Base-by-base conservation (phyloP, 37 sponge, comb jelly and placozoan species). In the Crambe crambe region DNA sequence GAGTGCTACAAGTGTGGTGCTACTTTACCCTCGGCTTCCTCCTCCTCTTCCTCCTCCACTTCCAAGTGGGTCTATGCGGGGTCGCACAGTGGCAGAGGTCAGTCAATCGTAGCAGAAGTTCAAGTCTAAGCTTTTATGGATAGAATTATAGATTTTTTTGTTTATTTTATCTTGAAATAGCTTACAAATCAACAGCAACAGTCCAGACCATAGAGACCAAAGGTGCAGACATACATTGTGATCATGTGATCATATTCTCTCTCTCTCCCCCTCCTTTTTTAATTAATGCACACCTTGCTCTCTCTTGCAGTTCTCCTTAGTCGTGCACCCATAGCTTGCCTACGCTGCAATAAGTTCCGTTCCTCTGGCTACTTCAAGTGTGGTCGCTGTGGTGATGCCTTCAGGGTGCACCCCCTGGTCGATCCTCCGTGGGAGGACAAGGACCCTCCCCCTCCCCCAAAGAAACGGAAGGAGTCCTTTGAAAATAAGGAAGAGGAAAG, bases 1-100 rank as follows among this genome's bases (percentile, higher is more conserved):
- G 75, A 83, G 80, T 91, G 92, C 71, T 86, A 78, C 73, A 91
- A 91, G 80, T 91, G 92, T 83, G 92, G 92, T 8, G 73, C 73
- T 40, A n/a, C 70, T 2, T 70, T 89, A 1, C 83, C 56, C 15
- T 77, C 29, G 47, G 25, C 59, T 51, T 51, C 54, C 69, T 6
- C 68, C 69, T n/a, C 58, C 87, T n/a, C n/a, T n/a, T n/a, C n/a
- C n/a, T n/a, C n/a, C n/a, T n/a, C n/a, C n/a, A n/a, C n/a, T n/a
- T 58, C 70, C 59, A 80, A 70, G 32, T 80, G 76, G 76, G 71
- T 80, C 54, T 75, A 75, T 58, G 39, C 44, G n/a, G 81, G 81
- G 27, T 69, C 69, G 0, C 37, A 37, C 40, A 68, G 76, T 51
- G 43, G 58, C 31, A 75, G 42, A 79, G 68, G 86, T 86, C 30